Conservation (phyloP, 2,888 invertebrate species). For the Quadriops clusia region DNA sequence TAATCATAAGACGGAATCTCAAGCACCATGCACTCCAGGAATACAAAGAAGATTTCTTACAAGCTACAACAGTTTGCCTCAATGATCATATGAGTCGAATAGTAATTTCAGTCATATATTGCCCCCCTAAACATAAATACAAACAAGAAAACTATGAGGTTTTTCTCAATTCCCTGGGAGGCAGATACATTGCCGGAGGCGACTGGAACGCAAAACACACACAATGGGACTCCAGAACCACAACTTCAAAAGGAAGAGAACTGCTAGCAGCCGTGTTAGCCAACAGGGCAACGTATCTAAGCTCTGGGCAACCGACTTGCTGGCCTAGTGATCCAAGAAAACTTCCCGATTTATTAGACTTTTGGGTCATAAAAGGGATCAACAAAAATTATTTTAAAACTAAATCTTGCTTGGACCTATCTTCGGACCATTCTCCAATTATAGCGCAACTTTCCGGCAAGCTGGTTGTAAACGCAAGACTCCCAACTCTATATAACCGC, state of each 20-base stretch:
- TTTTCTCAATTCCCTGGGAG: too few relatives aligned
- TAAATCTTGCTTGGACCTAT: slow-evolving; percentile 8
- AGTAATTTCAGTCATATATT: slow-evolving; percentile 4
- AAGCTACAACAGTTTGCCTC: slow-evolving; percentile 4
- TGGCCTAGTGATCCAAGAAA: background rate
- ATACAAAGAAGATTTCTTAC: slow-evolving; percentile 5
- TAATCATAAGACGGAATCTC: slow-evolving; percentile 3
- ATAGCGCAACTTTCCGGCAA: background rate
- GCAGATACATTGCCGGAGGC: too few relatives aligned
- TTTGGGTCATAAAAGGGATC: background rate
- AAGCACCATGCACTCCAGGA: slow-evolving; percentile 1
- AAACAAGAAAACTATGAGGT: too few relatives aligned
- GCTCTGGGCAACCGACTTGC: background rate
- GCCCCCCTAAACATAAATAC: slow-evolving; percentile 7
- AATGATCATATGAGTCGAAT: slow-evolving; percentile 2
- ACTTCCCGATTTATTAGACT: background rate
- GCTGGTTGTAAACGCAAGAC: slow-evolving; percentile 1
- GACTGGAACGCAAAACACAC: slow-evolving; percentile 2
- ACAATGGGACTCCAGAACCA: background rate
- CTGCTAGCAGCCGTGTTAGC: too few relatives aligned
- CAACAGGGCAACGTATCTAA: background rate
- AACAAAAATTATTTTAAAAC: background rate
- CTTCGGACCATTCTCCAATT: slow-evolving; percentile 5
- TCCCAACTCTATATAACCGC: background rate
- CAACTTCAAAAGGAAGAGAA: slow-evolving; percentile 2